These are phyloP conservation scores for Esox niger DNA, from an alignment of 2,113 vertebrate species.

Conservation along the genomic window DNA sequence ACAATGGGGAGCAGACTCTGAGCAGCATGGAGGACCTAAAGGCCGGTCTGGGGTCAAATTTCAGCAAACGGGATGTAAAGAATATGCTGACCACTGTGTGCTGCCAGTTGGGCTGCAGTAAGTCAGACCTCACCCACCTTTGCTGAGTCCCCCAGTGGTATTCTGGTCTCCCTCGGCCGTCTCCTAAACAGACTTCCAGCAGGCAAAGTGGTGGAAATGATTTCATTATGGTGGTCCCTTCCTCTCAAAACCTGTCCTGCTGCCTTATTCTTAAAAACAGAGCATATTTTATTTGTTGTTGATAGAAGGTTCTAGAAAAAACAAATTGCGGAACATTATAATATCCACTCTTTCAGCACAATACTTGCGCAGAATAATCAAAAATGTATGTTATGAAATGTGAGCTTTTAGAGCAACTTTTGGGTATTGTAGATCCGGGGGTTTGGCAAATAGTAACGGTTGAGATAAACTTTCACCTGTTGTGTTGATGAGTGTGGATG, in stretches of 20 bases:
- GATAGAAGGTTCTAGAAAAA: neutral
- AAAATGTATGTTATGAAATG: neutral
- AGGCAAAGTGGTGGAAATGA: too few species aligned
- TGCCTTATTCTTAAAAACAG: too few species aligned
- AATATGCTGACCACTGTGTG: conserved; percentile 64
- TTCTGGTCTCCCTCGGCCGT: neutral
- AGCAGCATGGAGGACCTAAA: conserved; percentile 51
- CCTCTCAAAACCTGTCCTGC: neutral
- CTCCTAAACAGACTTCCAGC: neutral
- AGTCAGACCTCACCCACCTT: conserved; percentile 71
- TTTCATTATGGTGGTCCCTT: neutral
- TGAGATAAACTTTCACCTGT: neutral
- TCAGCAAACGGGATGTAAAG: conserved; percentile 64
- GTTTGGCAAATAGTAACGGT: neutral
- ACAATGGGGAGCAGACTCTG: conserved; percentile 49
- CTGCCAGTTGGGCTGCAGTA: conserved; percentile 75
- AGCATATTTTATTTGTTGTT: too few species aligned
- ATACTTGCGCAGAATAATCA: neutral
- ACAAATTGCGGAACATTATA: neutral
- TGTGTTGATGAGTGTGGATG: neutral
- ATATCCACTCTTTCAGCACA: neutral
- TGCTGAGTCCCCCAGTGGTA: conserved; percentile 58
- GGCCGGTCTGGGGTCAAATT: conserved; percentile 16
- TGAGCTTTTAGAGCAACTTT: neutral
- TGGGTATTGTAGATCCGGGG: neutral